Evolutionary conservation across 2,797 vertebrate genomes (phyloP).

Genomic region (Hypotaenidia philippensis): DNA sequence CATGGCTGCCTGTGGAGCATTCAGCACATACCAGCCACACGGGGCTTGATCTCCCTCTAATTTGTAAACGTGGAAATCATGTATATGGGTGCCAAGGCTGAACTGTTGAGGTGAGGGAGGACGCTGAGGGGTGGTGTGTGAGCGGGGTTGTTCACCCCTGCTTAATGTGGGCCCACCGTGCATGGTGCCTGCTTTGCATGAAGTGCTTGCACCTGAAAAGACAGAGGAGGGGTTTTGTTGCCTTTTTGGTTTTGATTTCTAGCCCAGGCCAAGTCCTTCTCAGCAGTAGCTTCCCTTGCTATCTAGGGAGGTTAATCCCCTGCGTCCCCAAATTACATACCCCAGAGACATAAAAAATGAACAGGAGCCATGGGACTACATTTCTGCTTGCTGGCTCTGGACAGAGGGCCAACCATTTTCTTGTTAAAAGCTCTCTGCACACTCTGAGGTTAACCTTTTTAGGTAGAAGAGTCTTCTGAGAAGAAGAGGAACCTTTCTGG

Average conservation of each 20-base stretch:
- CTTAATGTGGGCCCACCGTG: fast-evolving
- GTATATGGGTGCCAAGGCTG: not conserved
- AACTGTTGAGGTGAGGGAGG: not conserved
- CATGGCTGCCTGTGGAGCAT: not conserved
- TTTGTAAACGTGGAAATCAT: not conserved
- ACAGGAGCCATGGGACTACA: not conserved
- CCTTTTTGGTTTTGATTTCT: not conserved
- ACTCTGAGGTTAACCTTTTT: not conserved
- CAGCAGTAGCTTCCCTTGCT: not conserved
- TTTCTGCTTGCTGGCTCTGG: not conserved
- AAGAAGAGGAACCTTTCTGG: not conserved
- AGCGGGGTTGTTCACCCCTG: not conserved
- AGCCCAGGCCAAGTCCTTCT: not conserved
- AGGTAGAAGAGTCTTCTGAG: not conserved
- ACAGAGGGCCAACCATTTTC: not conserved
- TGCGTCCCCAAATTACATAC: not conserved
- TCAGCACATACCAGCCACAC: not conserved
- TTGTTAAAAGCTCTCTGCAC: not conserved
- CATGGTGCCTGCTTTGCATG: not conserved
- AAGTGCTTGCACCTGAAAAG: not conserved
- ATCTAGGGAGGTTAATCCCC: not conserved
- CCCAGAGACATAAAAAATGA: fast-evolving
- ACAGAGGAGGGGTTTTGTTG: not conserved
- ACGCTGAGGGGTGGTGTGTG: not conserved
- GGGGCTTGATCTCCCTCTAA: not conserved